These are phyloP conservation scores for Oryzias melastigma DNA, from an alignment of 2,113 vertebrate genomes.

Conservation along the genomic window DNA sequence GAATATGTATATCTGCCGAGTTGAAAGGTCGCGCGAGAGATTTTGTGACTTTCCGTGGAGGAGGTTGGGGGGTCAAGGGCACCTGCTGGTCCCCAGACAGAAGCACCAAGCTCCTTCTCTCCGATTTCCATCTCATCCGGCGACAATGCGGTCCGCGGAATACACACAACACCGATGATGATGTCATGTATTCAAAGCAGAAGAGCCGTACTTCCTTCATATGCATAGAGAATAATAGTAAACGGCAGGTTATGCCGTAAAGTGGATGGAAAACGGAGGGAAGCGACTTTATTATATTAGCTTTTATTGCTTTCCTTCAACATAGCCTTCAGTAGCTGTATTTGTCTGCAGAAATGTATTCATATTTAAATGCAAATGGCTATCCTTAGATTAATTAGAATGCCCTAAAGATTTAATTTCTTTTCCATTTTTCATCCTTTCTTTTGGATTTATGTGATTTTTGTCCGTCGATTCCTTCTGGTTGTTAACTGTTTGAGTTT, in stretches of 20 bases:
- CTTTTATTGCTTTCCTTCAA: conserved; percentile 17
- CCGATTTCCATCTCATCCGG: conserved; percentile 13
- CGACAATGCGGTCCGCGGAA: conserved; percentile 8
- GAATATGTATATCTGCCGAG: conserved; percentile 17
- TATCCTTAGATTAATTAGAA: neutral
- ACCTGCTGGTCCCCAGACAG: conserved; percentile 25
- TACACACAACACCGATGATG: conserved; percentile 10
- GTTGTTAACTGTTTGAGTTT: no score
- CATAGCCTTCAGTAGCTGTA: conserved; percentile 1
- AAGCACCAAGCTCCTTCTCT: conserved; percentile 24
- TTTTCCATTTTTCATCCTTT: neutral
- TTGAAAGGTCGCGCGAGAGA: conserved; percentile 19
- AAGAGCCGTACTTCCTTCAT: conserved; percentile 20
- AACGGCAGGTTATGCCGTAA: neutral
- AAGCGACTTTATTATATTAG: conserved; percentile 11
- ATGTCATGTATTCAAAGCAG: conserved; percentile 26
- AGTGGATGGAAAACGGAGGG: neutral
- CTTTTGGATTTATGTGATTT: neutral
- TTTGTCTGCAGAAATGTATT: neutral
- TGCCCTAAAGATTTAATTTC: neutral
- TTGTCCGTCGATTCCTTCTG: no score
- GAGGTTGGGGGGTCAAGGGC: conserved; percentile 30
- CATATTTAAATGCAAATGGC: no score
- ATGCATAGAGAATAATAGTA: conserved; percentile 13
- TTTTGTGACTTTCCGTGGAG: conserved; percentile 15